phyloP scores from a whole-genome alignment of 1,140 invertebrate species.

The Melipona quadrifasciata region DNA sequence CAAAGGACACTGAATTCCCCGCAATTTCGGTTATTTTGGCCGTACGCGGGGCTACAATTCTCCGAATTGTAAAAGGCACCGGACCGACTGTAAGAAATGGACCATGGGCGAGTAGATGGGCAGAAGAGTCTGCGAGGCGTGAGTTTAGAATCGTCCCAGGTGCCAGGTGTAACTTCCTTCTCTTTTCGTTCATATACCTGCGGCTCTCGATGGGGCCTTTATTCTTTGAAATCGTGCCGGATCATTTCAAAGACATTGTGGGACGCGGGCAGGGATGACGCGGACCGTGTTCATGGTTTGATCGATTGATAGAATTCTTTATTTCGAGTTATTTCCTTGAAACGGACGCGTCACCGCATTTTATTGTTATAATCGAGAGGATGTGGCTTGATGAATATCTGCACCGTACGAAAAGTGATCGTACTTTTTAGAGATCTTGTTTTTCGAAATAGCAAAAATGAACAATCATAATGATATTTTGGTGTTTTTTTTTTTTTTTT shows the following conservation, averaged over 20 bases:
- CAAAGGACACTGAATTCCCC: slow-evolving; percentile 45
- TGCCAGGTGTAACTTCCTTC: slow-evolving; percentile 56
- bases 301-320: background rate
- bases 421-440: no score
- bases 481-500: no score
- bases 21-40: slow-evolving; percentile 57
- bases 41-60: slow-evolving; percentile 1
- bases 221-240: slow-evolving; percentile 34
- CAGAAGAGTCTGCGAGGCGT: slow-evolving; percentile 51
- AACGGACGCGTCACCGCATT: background rate
- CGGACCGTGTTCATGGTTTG: no score
- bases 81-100: slow-evolving; percentile 48
- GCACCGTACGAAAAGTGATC: no score
- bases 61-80: slow-evolving; percentile 20
- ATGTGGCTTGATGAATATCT: no score
- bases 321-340: no score
- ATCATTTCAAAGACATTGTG: slow-evolving; percentile 1
- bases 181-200: slow-evolving; percentile 52
- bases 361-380: background rate
- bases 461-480: no score
- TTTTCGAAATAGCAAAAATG: no score
- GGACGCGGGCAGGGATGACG: background rate
- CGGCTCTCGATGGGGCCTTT: slow-evolving; percentile 19
- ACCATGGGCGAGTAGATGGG: slow-evolving; percentile 23
- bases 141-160: slow-evolving; percentile 39